A percentile compares a stretch with the other conserved stretches of the same genome.
Evolutionary conservation across 2,113 vertebrate species (phyloP).

Genomic region (Beaufortia kweichowensis): DNA sequence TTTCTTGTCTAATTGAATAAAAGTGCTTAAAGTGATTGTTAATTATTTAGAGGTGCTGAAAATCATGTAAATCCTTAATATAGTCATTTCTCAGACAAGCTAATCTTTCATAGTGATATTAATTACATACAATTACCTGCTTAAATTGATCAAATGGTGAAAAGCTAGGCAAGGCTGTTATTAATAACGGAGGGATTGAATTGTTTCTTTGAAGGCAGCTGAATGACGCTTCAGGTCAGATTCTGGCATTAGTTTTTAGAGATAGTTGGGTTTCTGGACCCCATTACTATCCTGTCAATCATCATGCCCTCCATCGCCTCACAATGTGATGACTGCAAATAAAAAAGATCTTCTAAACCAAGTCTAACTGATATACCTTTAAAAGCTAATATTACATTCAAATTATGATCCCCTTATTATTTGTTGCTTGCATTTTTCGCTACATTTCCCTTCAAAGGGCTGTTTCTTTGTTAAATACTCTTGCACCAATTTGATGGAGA

Average conservation of each 20-base stretch:
- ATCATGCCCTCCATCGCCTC: neutral
- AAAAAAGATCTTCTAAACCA: neutral
- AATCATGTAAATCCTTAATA: constrained; percentile 25
- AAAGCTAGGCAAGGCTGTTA: constrained; percentile 1
- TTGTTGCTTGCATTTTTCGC: neutral
- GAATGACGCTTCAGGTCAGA: constrained; percentile 1
- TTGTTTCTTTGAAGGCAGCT: neutral
- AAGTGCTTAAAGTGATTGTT: constrained; percentile 23
- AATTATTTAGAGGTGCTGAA: constrained; percentile 28
- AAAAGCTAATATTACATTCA: neutral
- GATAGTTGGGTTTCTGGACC: constrained; percentile 22
- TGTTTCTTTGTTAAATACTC: neutral
- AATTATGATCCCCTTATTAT: neutral
- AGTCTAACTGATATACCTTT: neutral
- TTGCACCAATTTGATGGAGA: neutral
- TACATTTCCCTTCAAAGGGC: neutral
- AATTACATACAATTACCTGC: constrained; percentile 27
- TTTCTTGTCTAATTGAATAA: constrained; percentile 7
- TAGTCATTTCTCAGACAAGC: constrained; percentile 24
- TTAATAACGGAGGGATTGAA: neutral
- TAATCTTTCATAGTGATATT: constrained; percentile 34
- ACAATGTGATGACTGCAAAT: neutral
- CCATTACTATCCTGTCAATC: constrained; percentile 39
- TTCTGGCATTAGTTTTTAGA: constrained; percentile 4
- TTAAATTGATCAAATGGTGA: constrained; percentile 12